Percentiles rank a stretch among this genome's conserved stretches.
phyloP scores from a whole-genome alignment of 2,797 vertebrate species.

The Pseudochromis fuscus region DNA sequence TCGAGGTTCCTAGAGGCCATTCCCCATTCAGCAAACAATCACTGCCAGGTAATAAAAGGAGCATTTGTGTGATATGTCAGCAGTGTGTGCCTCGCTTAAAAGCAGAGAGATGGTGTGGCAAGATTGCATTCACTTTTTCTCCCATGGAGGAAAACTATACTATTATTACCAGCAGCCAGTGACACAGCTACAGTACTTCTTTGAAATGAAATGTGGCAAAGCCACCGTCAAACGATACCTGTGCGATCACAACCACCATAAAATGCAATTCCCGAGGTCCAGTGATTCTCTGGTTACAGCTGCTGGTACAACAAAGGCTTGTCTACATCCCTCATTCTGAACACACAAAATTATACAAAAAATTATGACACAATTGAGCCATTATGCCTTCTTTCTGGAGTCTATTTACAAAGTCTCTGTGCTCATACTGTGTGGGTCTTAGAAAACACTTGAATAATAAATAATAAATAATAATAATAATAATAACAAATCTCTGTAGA shows the following conservation, averaged over 20 bases:
- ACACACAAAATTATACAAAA: not conserved
- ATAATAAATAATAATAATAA: no score
- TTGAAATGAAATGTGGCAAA: slow-evolving; percentile 88
- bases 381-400: not conserved
- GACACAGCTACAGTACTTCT: slow-evolving; percentile 84
- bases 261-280: slow-evolving; percentile 78
- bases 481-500: no score
- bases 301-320: slow-evolving; percentile 70
- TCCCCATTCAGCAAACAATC: slow-evolving; percentile 90
- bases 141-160: slow-evolving; percentile 87
- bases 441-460: no score
- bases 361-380: slow-evolving; percentile 4
- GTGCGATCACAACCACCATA: slow-evolving; percentile 89
- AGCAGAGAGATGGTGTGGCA: slow-evolving; percentile 91
- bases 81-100: slow-evolving; percentile 86
- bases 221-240: slow-evolving; percentile 92
- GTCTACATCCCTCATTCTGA: slow-evolving; percentile 10
- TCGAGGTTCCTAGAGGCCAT: slow-evolving; percentile 83
- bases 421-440: no score
- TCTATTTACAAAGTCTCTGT: not conserved
- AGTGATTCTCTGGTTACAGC: slow-evolving; percentile 85
- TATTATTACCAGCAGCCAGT: slow-evolving; percentile 92
- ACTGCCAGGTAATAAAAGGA: slow-evolving; percentile 93
- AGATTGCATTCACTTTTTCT: slow-evolving; percentile 88
- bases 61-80: slow-evolving; percentile 92